Conservation (phyloP, 2,888 invertebrate species). For the Melolontha melolontha region DNA sequence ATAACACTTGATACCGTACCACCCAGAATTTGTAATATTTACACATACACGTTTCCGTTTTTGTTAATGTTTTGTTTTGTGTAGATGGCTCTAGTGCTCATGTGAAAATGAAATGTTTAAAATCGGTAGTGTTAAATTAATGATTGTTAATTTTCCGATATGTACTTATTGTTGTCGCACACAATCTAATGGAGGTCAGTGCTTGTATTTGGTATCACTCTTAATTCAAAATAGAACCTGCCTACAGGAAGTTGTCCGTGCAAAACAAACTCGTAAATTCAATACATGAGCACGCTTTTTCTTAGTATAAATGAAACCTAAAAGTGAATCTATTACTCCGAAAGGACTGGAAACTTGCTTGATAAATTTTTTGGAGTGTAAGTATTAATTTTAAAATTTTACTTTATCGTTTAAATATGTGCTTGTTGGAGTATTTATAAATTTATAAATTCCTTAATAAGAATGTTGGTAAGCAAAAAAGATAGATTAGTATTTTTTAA, state of each 20-base stretch:
- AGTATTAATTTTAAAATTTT: not conserved
- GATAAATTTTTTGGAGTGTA: constrained; percentile 10
- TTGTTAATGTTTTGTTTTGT: too few relatives aligned
- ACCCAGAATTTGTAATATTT: too few relatives aligned
- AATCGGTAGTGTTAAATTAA: not conserved
- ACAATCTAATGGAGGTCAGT: not conserved
- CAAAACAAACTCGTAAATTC: not conserved
- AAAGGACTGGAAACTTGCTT: constrained; percentile 3
- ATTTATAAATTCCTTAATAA: too few relatives aligned
- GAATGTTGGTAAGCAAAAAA: too few relatives aligned
- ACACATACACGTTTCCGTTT: too few relatives aligned
- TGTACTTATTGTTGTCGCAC: not conserved
- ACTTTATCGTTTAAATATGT: not conserved
- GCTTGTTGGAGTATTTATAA: not conserved
- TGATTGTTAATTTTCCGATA: not conserved
- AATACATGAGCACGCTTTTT: not conserved
- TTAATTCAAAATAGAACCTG: not conserved
- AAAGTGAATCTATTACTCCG: not conserved
- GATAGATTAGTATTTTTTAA: too few relatives aligned
- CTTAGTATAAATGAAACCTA: constrained; percentile 11
- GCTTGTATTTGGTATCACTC: not conserved
- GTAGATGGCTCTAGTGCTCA: too few relatives aligned
- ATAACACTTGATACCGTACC: too few relatives aligned
- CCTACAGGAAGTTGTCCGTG: constrained; percentile 7
- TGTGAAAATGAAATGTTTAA: not conserved